Percentiles rank a stretch among this genome's conserved stretches.
Conservation (phyloP, 2,888 invertebrate species). For the Caenorhabditis macrosperma region DNA sequence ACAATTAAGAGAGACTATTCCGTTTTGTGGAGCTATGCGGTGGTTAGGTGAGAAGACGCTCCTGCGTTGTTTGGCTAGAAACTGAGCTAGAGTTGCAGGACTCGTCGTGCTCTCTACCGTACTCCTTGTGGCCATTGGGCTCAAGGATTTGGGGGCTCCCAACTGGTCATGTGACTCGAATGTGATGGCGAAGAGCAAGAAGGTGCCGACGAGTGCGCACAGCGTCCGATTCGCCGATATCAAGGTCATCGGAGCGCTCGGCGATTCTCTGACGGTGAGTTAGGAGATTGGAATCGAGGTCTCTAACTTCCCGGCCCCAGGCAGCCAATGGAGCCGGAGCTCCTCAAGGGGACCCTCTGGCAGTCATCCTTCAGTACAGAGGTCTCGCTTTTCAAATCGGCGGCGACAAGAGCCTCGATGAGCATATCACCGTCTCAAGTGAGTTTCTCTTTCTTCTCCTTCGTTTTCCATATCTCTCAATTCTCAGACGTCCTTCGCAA, state of each 20-base stretch:
- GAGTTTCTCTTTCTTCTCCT: too few species aligned
- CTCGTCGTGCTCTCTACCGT: too few species aligned
- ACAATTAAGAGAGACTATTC: neutral
- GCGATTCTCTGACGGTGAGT: conserved; percentile 68
- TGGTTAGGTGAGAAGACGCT: conserved; percentile 17
- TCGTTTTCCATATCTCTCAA: neutral
- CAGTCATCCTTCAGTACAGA: conserved; percentile 68
- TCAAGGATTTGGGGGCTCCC: conserved; percentile 62
- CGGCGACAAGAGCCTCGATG: conserved; percentile 63
- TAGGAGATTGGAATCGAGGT: too few species aligned
- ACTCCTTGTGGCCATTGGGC: conserved; percentile 2
- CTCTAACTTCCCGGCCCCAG: conserved; percentile 14
- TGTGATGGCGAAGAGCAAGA: conserved; percentile 64
- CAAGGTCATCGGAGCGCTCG: conserved; percentile 66
- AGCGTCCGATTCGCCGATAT: conserved; percentile 69
- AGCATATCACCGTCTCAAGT: conserved; percentile 70
- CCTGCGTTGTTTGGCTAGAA: conserved; percentile 4
- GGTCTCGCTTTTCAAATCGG: conserved; percentile 70
- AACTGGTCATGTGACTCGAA: conserved; percentile 59
- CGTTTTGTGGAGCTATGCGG: conserved; percentile 15
- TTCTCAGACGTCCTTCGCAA: conserved; percentile 85
- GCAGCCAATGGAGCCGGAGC: conserved; percentile 72
- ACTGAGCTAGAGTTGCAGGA: too few species aligned
- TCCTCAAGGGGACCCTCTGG: conserved; percentile 58
- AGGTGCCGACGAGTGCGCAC: conserved; percentile 81